Percentiles rank a stretch among this genome's conserved stretches.
These are phyloP conservation scores for Periophthalmus magnuspinnatus DNA, from an alignment of 2,797 vertebrate genomes.

Conservation along the genomic window DNA sequence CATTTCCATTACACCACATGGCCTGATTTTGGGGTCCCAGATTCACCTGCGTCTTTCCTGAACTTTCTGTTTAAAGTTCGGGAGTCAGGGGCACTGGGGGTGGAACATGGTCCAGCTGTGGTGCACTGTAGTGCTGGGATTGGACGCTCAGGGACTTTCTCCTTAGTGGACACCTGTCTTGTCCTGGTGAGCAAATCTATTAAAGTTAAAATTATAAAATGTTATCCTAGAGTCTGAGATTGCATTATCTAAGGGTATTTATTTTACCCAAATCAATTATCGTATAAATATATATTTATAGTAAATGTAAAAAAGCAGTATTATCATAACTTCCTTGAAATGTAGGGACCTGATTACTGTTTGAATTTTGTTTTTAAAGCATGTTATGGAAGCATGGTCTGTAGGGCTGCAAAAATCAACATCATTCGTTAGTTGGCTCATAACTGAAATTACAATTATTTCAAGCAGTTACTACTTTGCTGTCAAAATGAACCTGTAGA, in stretches of 20 bases:
- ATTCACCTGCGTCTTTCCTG: conserved; percentile 96
- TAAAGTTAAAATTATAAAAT: not conserved
- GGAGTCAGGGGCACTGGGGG: conserved; percentile 85
- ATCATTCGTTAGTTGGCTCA: too few relatives aligned
- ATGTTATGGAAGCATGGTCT: too few relatives aligned
- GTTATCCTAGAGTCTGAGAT: not conserved
- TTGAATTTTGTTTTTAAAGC: too few relatives aligned
- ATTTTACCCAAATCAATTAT: not conserved
- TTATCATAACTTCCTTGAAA: too few relatives aligned
- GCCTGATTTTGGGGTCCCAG: conserved; percentile 97
- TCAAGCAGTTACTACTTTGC: too few relatives aligned
- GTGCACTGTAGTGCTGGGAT: conserved; percentile 98
- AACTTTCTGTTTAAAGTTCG: conserved; percentile 98
- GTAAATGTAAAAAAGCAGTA: not conserved
- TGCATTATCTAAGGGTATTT: not conserved
- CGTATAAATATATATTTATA: too few relatives aligned
- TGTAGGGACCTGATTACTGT: too few relatives aligned
- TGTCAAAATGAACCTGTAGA: too few relatives aligned
- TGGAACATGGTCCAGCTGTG: conserved; percentile 86
- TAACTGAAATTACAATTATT: too few relatives aligned
- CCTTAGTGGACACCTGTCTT: conserved; percentile 93
- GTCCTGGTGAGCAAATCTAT: conserved; percentile 83
- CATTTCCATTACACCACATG: conserved; percentile 99
- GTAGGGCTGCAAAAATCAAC: too few relatives aligned
- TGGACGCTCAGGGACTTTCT: conserved; percentile 95